Evolutionary conservation across 2,113 vertebrate genomes (phyloP), one percentile per base, ranked within the genome.

Genomic region (Sphyrna mokarran): DNA sequence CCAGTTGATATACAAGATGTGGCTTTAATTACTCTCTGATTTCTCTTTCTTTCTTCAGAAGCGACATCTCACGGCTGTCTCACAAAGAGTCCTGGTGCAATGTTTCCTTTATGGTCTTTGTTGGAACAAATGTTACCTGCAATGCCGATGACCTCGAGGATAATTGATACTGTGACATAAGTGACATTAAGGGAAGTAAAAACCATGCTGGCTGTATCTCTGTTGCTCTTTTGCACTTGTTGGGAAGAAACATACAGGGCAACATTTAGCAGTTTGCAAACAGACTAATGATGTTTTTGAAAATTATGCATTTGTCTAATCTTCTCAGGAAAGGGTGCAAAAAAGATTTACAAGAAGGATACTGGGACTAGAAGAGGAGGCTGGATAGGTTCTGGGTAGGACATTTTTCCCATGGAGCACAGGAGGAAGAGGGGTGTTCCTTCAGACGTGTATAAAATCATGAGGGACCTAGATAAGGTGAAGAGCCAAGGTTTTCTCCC

Each of bases 241-340:
- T 90, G 29, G 61, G 26, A 90, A n/a, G 86, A 58, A 33, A 89
- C 26, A 26, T 61, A 54, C 22, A 33, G 26, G 61, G 87, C 54
- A 16, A 54, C 26, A 26, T 90, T 61, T 90, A 33, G 29, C 16
- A 90, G 54, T 94, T 70, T 70, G 37, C 37, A 94, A 33, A 48
- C n/a, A 29, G 68, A 43, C 10, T 43, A 94, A 69, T 95, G 40
- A 95, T 95, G 43, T 72, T 95, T 95, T 72, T 29, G 40, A 43
- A 72, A 95, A 95, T 72, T 22, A 54, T 95, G 69, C 72, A 40
- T 72, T 95, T 95, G 22, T 68, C 89, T 93, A 66, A 93, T 93
- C 94, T 95, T 95, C 69, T 54, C 68, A 54, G 48, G 48, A 54
- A 54, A 54, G 3, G 48, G 48, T 54, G 48, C 1, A 54, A 54